Evolutionary conservation across 2,888 invertebrate species (phyloP).

Genomic region (Stenolophus ochropezus): DNA sequence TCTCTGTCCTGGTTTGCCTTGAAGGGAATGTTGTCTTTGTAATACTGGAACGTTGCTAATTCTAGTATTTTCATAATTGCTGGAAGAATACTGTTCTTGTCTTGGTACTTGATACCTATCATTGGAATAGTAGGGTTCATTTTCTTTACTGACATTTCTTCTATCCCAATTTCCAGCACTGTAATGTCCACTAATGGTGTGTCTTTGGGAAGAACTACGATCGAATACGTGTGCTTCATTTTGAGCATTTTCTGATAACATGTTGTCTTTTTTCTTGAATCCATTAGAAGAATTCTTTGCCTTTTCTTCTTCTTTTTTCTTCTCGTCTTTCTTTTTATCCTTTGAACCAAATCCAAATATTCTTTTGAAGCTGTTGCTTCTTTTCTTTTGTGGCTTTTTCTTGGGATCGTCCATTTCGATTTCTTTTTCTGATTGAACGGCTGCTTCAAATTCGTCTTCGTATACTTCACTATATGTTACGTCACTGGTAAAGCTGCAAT

Average conservation of each 20-base stretch:
- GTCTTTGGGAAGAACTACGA: constrained; percentile 67
- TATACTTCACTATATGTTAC: constrained; percentile 52
- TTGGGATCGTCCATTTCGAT: constrained; percentile 68
- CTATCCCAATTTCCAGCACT: constrained; percentile 43
- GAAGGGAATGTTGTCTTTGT: constrained; percentile 3
- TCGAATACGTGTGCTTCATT: constrained; percentile 70
- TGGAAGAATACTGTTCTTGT: constrained; percentile 37
- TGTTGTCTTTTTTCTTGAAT: constrained; percentile 61
- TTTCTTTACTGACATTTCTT: constrained; percentile 31
- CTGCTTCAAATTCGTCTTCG: constrained; percentile 68
- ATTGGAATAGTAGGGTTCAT: constrained; percentile 50
- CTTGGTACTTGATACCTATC: constrained; percentile 23
- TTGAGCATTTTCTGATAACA: constrained; percentile 67
- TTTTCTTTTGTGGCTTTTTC: constrained; percentile 67
- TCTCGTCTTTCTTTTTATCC: constrained; percentile 69
- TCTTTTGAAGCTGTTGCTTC: constrained; percentile 69
- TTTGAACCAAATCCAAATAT: constrained; percentile 68
- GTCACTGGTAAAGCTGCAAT: constrained; percentile 49
- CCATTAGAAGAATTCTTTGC: constrained; percentile 63
- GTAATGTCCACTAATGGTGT: constrained; percentile 63
- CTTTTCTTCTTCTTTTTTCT: constrained; percentile 66
- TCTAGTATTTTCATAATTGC: constrained; percentile 45
- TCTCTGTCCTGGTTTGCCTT: constrained; percentile 19
- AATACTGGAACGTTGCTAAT: constrained; percentile 36
- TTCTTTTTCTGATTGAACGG: constrained; percentile 66